phyloP scores from a whole-genome alignment of 30 jellyfish, hydroid and myxozoan genomes.

The Mastigias papua region DNA sequence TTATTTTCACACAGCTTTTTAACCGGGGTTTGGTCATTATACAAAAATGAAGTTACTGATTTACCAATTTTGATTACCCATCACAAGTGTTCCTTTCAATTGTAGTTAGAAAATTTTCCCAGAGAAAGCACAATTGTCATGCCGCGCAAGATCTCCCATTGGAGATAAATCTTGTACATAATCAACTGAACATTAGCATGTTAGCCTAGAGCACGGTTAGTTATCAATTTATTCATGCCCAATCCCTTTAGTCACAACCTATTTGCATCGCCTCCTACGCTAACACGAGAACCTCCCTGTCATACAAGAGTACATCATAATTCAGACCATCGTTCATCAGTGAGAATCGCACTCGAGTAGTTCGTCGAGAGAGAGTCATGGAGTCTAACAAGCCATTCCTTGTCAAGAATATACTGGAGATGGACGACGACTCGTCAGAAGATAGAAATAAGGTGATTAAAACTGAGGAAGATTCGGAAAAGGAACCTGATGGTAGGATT shows the following conservation, averaged over 20 bases:
- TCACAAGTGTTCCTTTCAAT: constrained; percentile 49
- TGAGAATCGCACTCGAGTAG: not conserved
- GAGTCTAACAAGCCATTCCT: constrained; percentile 41
- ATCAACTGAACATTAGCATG: constrained; percentile 37
- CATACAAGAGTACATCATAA: constrained; percentile 5
- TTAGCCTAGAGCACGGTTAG: constrained; percentile 47
- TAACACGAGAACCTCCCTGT: constrained; percentile 11
- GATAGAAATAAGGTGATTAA: not conserved
- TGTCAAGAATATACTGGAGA: constrained; percentile 35
- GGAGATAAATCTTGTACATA: constrained; percentile 29
- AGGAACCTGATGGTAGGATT: too few relatives aligned
- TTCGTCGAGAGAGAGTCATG: constrained; percentile 2
- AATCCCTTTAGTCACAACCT: constrained; percentile 48
- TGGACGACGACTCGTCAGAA: constrained; percentile 3
- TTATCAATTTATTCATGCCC: constrained; percentile 68
- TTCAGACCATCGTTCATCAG: constrained; percentile 7
- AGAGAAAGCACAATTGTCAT: constrained; percentile 41
- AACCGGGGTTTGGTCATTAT: constrained; percentile 11
- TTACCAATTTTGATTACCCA: constrained; percentile 27
- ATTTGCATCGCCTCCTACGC: constrained; percentile 30
- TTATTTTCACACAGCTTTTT: not conserved
- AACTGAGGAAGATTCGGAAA: too few relatives aligned
- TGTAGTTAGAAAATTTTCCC: constrained; percentile 36
- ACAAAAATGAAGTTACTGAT: not conserved
- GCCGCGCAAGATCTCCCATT: constrained; percentile 11